Conservation (phyloP, 1,140 invertebrate species). For the Mya arenaria region DNA sequence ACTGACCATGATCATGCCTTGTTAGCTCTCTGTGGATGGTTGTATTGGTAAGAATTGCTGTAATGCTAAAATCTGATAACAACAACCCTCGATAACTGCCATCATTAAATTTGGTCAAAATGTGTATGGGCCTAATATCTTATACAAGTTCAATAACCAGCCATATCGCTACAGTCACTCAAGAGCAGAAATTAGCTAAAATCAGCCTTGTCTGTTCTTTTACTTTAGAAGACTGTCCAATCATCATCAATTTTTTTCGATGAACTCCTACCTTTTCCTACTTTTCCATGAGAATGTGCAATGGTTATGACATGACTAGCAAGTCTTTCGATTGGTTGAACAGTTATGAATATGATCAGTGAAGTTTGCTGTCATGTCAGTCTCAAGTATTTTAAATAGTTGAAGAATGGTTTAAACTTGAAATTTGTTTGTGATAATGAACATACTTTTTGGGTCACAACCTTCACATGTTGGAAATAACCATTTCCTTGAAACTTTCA, state of each 20-base stretch:
- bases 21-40: conserved; percentile 36
- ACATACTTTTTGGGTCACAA: too few species aligned
- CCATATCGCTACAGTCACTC: background rate
- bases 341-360: too few species aligned
- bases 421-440: too few species aligned
- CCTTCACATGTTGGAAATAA: too few species aligned
- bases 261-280: background rate
- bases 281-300: background rate
- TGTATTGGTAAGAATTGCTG: background rate
- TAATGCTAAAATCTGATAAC: background rate
- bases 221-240: background rate
- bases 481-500: too few species aligned
- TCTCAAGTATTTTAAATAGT: too few species aligned
- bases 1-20: background rate
- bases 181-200: background rate
- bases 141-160: background rate
- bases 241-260: background rate
- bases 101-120: background rate
- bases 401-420: too few species aligned
- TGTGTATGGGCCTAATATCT: background rate
- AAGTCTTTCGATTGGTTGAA: too few species aligned
- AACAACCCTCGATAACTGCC: background rate
- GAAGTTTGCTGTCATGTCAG: too few species aligned
- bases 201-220: background rate
- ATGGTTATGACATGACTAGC: too few species aligned